A percentile compares a stretch with the other conserved stretches of the same genome.
Conservation (phyloP, 92 coral and sea anemone species). For the Porites rus region DNA sequence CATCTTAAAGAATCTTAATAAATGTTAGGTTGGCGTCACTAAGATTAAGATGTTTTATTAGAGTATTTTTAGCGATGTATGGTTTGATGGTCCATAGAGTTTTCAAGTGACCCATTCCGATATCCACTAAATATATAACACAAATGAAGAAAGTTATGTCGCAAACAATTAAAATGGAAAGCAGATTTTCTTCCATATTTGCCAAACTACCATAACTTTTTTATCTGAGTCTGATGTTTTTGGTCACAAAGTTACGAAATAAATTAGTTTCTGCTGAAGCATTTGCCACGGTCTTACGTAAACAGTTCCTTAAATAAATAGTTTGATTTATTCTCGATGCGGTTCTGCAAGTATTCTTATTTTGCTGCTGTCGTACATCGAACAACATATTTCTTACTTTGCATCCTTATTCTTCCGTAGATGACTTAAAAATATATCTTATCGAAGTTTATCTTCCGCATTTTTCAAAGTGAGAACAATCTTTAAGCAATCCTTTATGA, state of each 20-base stretch:
- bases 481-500: background rate
- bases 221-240: constrained; percentile 3
- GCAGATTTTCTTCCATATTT: constrained; percentile 14
- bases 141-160: background rate
- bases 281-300: background rate
- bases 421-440: background rate
- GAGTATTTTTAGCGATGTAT: constrained; percentile 24
- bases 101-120: background rate
- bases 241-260: background rate
- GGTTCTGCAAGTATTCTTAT: background rate
- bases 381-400: background rate
- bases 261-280: background rate
- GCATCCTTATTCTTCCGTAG: background rate
- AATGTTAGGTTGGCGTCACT: constrained; percentile 36
- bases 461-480: background rate
- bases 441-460: background rate
- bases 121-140: background rate
- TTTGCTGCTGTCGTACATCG: background rate
- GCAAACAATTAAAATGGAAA: constrained; percentile 6
- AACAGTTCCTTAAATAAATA: background rate
- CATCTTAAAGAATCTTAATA: constrained; percentile 20
- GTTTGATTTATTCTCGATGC: background rate
- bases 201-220: constrained; percentile 24
- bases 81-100: constrained; percentile 27
- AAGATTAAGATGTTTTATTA: constrained; percentile 15